Evolutionary conservation across 2,797 vertebrate genomes (phyloP), one percentile per base, ranked within the genome.

Genomic region (Eulemur coronatus): DNA sequence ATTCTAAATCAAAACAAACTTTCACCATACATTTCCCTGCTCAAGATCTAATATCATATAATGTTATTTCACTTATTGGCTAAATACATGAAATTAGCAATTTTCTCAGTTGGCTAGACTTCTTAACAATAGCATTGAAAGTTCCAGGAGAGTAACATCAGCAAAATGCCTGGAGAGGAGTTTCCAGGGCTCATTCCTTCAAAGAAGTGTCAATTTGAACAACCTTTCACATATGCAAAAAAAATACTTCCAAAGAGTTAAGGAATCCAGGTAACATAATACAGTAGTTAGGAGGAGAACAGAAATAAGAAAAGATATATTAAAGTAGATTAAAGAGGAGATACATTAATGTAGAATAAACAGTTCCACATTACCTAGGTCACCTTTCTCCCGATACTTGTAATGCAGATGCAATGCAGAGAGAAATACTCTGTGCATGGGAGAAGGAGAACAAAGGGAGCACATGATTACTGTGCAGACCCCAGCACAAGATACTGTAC

Each of bases 381-480:
- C 52, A 50, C n/a, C 24, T 41, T 70, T 48, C 14, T 38, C 18
- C 4, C 26, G n/a, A 5, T 65, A 24, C n/a, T 3, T 59, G 57
- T 24, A 59, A 26, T 57, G 55, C 55, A 55, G 55, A 1, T 17
- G 10, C 12, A 59, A 1, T 41, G 30, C 73, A 52, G 5, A 63
- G 6, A 57, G 10, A 43, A 10, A 50, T 6, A 69, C 1, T 35
- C 13, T 59, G 2, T 48, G 5, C 18, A 7, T 15, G 20, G 22
- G 7, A 2, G 2, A 30, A 26, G 22, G n/a, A 12, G 18, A 20
- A 0, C 30, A 13, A 18, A 59, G 30, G 7, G 4, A 13, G 10
- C 10, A 4, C 26, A 5, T 1, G 1, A 65, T 12, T 79, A 26
- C 3, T 79, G 0, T 4, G 6, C 41, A 35, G 46, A 84, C 22